Evolutionary conservation across 2,888 invertebrate species (phyloP).

Genomic region (Platerodrilus igneus): DNA sequence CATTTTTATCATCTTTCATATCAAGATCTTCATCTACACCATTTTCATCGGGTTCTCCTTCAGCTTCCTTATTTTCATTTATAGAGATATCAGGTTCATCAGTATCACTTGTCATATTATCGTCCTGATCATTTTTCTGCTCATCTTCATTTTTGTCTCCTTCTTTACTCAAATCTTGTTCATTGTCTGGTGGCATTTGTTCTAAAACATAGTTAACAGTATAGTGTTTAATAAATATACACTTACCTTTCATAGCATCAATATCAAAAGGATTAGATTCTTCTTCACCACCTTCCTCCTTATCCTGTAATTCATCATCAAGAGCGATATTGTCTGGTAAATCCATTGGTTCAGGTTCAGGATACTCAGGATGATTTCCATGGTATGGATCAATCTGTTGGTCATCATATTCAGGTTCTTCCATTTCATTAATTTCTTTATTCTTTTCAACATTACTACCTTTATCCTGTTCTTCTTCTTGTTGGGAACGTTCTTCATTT

Average conservation of each 20-base stretch:
- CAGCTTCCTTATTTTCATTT: conserved; percentile 43
- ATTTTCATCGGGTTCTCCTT: conserved; percentile 35
- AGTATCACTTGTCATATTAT: conserved; percentile 39
- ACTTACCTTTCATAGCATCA: conserved; percentile 64
- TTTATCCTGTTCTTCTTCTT: conserved; percentile 41
- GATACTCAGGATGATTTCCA: conserved; percentile 69
- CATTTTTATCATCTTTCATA: conserved; percentile 32
- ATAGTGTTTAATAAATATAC: no score
- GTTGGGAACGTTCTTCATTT: conserved; percentile 44
- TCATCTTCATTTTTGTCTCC: conserved; percentile 34
- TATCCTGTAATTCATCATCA: conserved; percentile 65
- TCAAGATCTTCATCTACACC: conserved; percentile 31
- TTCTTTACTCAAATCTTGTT: conserved; percentile 31
- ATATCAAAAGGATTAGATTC: conserved; percentile 87
- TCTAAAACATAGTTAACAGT: conserved; percentile 25
- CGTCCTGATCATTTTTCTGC: conserved; percentile 33
- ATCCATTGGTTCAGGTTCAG: conserved; percentile 83
- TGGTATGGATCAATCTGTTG: conserved; percentile 81
- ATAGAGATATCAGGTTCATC: conserved; percentile 37
- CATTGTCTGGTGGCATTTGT: conserved; percentile 37
- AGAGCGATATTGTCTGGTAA: conserved; percentile 81
- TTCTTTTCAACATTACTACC: conserved; percentile 52
- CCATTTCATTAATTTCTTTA: conserved; percentile 72
- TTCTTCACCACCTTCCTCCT: conserved; percentile 59
- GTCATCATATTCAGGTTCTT: conserved; percentile 75